Percentiles rank a stretch among this genome's conserved stretches.
Conservation (phyloP, 2,888 invertebrate species). For the Polydrusus tereticollis region DNA sequence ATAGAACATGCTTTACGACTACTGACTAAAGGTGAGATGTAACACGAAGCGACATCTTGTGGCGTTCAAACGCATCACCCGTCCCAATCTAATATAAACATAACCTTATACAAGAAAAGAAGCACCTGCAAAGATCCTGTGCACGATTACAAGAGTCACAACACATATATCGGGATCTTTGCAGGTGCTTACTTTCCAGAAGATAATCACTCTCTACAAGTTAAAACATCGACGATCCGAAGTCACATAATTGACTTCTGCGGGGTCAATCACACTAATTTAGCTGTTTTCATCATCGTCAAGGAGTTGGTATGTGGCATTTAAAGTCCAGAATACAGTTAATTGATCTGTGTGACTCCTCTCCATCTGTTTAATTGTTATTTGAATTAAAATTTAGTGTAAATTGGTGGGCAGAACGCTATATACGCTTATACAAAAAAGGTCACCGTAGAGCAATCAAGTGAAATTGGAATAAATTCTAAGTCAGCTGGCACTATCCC, state of each 20-base stretch:
- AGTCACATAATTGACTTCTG: slow-evolving; percentile 43
- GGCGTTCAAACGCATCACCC: too few species aligned
- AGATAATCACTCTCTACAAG: background rate
- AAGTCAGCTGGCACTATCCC: slow-evolving; percentile 45
- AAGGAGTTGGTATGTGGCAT: slow-evolving; percentile 55
- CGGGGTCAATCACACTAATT: slow-evolving; percentile 57
- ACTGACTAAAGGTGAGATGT: too few species aligned
- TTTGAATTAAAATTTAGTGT: slow-evolving; percentile 57
- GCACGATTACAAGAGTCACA: too few species aligned
- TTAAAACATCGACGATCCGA: slow-evolving; percentile 25
- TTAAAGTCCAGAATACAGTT: slow-evolving; percentile 54
- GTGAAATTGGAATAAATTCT: slow-evolving; percentile 48
- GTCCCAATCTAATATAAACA: too few species aligned
- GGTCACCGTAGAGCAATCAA: slow-evolving; percentile 50
- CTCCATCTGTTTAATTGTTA: slow-evolving; percentile 59
- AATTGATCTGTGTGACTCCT: slow-evolving; percentile 58
- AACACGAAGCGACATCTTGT: too few species aligned
- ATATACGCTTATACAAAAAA: slow-evolving; percentile 51
- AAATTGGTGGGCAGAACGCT: slow-evolving; percentile 51
- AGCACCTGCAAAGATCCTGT: too few species aligned
- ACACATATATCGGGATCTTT: too few species aligned
- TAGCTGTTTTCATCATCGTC: slow-evolving; percentile 56
- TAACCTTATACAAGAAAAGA: too few species aligned
- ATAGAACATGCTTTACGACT: too few species aligned
- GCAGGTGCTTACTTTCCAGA: background rate